Base-by-base conservation (phyloP, 2,113 vertebrate genomes). In the Aix galericulata region DNA sequence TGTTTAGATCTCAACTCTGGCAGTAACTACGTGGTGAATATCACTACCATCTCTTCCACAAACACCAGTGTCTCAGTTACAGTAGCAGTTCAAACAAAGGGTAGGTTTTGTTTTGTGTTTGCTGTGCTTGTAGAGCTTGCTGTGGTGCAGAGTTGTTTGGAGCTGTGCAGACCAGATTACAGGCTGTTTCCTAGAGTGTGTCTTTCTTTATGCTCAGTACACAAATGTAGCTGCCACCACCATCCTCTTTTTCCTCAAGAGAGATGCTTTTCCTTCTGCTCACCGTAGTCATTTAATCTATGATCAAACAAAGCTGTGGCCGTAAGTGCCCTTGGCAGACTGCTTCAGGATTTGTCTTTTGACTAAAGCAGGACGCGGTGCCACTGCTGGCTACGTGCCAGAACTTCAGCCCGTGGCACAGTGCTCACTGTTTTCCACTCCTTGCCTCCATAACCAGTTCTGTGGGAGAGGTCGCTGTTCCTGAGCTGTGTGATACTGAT, bases 11-110 rank as follows among this genome's bases (percentile, higher is more conserved):
- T 99, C 91, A 95, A 95, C 36, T 98, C 98, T 8, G 98, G 98
- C 48, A 98, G 99, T 93, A 98, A 98, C 98, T 99, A 99, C 94
- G 94, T 97, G 63, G 97, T 99, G 94, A 98, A 98, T 53, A 81
- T 99, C 82, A 98, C 95, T 66, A 98, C 98, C 27, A 17, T 94
- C 77, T 98, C 98, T 46, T 97, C 97, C 27, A 46, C 74, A 85
- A 87, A 93, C 52, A 21, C 68, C 27, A 56, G 82, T 8, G 80
- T 96, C 42, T 95, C 96, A 26, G 94, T 92, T 86, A 64, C 88
- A n/a, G 66, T 86, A 78, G 44, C 88, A 72, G 48, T 97, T 91
- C 94, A 95, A 9, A 95, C 95, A 88, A 91, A 96, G 42, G 95
- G 96, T 96, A 95, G 4, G 95, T 95, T 81, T 34, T 81, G 12